Base-by-base conservation (phyloP, 2,113 vertebrate species). In the Syngnathus scovelli region DNA sequence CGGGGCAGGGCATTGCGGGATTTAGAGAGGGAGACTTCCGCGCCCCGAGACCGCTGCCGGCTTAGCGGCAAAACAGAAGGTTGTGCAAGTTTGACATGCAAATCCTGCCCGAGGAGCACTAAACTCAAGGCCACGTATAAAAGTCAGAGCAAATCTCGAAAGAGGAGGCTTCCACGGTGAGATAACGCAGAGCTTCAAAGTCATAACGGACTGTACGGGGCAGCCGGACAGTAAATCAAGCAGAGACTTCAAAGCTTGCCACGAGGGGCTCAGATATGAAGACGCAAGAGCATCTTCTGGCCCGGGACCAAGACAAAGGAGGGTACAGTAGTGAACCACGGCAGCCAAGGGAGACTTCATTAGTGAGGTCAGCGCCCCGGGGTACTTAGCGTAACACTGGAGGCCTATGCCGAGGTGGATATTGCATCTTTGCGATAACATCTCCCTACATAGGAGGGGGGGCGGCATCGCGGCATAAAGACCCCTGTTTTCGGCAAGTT, bases 391-490 rank as follows among this genome's bases (percentile, higher is more conserved):
- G 81, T 83, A 88, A 90, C 88, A 90, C 87, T 88, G 88, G 87
- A 86, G 86, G 86, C 82, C 86, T 90, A 85, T 90, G 79, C 78
- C 51, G 85, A 83, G 77, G 84, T 87, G 89, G 90, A 91, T 90
- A 90, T 87, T 91, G 88, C 88, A 90, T 89, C 85, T 90, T 89
- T 89, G 89, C 80, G 87, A 91, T 90, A 89, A 90, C 89, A 90
- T 91, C 89, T 87, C 85, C 66, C 83, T 84, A 87, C 88, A 85
- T 84, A 82, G 86, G 82, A 84, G 83, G 87, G 79, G 77, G 82
- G 83, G 86, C 81, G 68, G 83, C 83, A 86, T 89, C 86, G 77
- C 85, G 81, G 81, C 80, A 90, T 89, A 90, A 90, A 90, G 87
- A 86, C 83, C 85, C 87, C 87, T 90, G 90, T 89, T 91, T 89